Percentiles rank a stretch among this genome's conserved stretches.
These are phyloP conservation scores for Gryon sp. DNA, from an alignment of 1,140 invertebrate genomes.

Conservation along the genomic window DNA sequence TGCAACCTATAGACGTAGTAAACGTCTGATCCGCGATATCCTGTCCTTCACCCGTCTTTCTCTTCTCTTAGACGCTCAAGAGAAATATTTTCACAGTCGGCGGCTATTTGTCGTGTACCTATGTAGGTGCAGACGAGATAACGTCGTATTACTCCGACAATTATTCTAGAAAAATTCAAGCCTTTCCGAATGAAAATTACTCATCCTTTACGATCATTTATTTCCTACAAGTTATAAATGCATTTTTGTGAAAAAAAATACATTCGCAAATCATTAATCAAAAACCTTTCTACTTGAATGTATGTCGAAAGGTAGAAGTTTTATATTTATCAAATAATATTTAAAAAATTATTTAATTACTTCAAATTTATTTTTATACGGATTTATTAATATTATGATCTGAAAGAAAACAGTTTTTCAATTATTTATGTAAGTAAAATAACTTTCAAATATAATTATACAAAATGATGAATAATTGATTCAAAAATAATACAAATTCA, in stretches of 20 bases:
- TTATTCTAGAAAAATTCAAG: constrained; percentile 31
- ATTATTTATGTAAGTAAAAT: no score
- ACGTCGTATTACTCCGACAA: constrained; percentile 30
- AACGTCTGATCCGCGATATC: constrained; percentile 54
- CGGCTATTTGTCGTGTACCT: constrained; percentile 56
- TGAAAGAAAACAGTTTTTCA: no score
- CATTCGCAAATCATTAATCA: constrained; percentile 15
- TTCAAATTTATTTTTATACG: no score
- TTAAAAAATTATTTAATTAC: no score
- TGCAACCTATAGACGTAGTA: constrained; percentile 44
- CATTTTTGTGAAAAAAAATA: background rate
- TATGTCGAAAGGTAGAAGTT: no score
- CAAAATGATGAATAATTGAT: no score
- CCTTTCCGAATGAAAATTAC: constrained; percentile 29
- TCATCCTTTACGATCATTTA: constrained; percentile 23
- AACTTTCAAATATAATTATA: no score
- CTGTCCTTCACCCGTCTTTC: constrained; percentile 63
- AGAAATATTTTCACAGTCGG: constrained; percentile 60
- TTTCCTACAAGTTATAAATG: constrained; percentile 25
- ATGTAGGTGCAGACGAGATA: constrained; percentile 51
- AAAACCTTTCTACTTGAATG: no score
- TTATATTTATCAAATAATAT: no score
- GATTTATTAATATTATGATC: no score
- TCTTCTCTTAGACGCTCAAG: constrained; percentile 44
- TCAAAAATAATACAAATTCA: no score